Conservation (phyloP, 2,888 invertebrate species). For the Dioctria linearis region DNA sequence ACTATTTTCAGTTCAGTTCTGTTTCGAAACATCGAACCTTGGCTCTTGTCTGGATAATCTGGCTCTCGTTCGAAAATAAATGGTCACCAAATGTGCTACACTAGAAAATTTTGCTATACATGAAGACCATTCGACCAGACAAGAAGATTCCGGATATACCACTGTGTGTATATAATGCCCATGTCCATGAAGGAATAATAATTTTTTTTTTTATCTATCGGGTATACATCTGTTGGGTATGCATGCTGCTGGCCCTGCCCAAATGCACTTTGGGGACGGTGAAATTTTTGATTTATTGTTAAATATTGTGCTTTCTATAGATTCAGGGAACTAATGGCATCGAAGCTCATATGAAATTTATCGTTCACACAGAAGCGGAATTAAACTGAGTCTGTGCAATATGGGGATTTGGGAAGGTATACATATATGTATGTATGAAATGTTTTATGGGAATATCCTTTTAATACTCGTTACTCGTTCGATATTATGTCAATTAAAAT, state of each 20-base stretch:
- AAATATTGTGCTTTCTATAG: slow-evolving; percentile 6
- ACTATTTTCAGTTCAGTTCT: not conserved
- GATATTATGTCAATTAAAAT: slow-evolving; percentile 16
- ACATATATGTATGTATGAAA: not conserved
- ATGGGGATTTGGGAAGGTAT: not conserved
- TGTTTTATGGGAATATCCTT: not conserved
- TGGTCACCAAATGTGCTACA: not conserved
- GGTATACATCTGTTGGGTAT: not conserved
- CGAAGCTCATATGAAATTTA: slow-evolving; percentile 5
- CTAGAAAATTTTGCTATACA: not conserved
- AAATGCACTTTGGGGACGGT: not conserved
- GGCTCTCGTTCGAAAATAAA: not conserved
- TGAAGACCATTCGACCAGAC: not conserved
- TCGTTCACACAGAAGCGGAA: not conserved
- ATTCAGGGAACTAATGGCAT: not conserved
- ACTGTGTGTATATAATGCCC: no score
- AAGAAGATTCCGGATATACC: not conserved
- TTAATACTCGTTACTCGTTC: not conserved
- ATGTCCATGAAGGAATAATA: not conserved
- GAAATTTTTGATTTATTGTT: slow-evolving; percentile 4
- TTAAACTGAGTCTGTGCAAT: not conserved
- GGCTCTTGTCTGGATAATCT: no score
- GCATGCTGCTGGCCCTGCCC: not conserved
- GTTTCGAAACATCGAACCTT: no score
- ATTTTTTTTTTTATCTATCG: not conserved